Evolutionary conservation across 2,888 invertebrate genomes (phyloP), one percentile per base, ranked within the genome.

Genomic region (Drosophila putrida): DNA sequence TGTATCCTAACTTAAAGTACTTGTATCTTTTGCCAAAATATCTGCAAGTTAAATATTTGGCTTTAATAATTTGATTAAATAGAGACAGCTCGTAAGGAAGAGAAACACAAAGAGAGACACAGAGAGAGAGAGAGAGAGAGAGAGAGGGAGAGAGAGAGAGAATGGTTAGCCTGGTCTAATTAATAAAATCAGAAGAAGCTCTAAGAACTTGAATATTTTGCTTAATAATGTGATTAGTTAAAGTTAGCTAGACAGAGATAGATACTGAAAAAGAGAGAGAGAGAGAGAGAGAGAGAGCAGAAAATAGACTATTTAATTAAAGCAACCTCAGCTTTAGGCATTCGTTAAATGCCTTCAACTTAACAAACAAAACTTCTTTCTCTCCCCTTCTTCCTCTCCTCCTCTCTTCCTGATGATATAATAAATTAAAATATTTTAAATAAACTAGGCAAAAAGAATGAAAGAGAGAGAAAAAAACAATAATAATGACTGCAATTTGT

Each of bases 281-380:
- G 31, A 31, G 0, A 3, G 6, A 31, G 28, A 28, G 4, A 28
- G 4, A 35, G 28, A 33, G 33, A 8, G 15, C 5, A 11, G 4
- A 4, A 1, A n/a, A 44, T 36, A 49, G 50, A 51, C 13, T 31
- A 75, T 72, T 77, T 75, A 75, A 75, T 75, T 71, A 62, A 60
- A 59, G 20, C 59, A 6, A 35, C 28, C 41, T 66, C 47, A 6
- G 31, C 28, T 66, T 57, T 28, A n/a, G 44, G 27, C 9, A 9
- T 51, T 6, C 25, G 6, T 20, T 20, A 13, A 43, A 25, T 69
- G 43, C 8, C 13, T 6, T 27, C n/a, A 11, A 31, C n/a, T n/a
- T 39, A 10, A 15, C 36, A 25, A 51, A 36, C 20, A 20, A 6
- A 36, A 0, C 38, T 27, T 36, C 25, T 20, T 2, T 25, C 50